Base-by-base conservation (phyloP, 2,888 invertebrate genomes). In the Cremastinae sp. region DNA sequence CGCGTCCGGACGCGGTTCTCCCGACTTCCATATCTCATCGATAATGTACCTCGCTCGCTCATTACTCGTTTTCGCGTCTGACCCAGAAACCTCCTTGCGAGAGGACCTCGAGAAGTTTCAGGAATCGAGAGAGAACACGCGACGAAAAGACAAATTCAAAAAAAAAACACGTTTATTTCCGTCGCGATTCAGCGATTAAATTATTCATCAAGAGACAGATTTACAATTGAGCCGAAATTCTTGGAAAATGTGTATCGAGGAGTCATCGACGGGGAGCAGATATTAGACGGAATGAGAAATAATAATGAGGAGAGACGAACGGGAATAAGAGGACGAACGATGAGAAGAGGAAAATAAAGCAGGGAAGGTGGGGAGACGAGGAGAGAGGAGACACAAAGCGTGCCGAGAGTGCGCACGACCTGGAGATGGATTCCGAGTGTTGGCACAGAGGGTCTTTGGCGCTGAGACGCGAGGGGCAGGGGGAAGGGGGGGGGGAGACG, bases 391-490 rank as follows among this genome's bases (percentile, higher is more conserved):
- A 51, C 45, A 73, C 41, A 58, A 73, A 47, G 61, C 36, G 64
- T 16, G 18, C 38, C 38, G 8, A 51, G 38, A 56, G 53, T 56
- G 41, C 58, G 43, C 58, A 20, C 41, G 66, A 64, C 49, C 62
- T 43, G 51, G 62, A 72, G 75, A 76, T 64, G 72, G 68, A 61
- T 70, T 66, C 53, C 71, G 47, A 64, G 58, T 73, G 69, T 73
- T 73, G 72, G 68, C 56, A 68, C 51, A 71, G 69, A 68, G 18
- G 34, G 76, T 51, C 54, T 56, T 36, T 10, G 62, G 56, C 43
- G 51, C 47, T 59, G 61, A 51, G 49, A n/a, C n/a, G 38, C n/a
- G 56, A 41, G 49, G 51, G 41, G 8, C 2, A 47, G 8, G 18
- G 34, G 47, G 38, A 41, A 20, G 8, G 12, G 28, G 34, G 49